phyloP scores from a whole-genome alignment of 2,888 invertebrate genomes.

The Tubiluchus corallicola region DNA sequence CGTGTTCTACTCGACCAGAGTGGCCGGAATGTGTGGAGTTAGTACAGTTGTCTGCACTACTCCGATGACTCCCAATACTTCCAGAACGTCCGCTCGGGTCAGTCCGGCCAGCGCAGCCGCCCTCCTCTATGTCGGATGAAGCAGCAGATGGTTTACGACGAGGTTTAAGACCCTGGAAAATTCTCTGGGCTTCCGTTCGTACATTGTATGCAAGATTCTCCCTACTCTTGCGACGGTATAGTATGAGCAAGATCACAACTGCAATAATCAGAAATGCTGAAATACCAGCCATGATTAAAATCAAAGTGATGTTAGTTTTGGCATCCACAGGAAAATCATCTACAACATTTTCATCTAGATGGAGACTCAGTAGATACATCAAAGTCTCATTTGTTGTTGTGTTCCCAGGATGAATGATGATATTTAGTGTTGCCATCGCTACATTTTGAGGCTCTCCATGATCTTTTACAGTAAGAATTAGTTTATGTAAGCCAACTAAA shows the following conservation, averaged over 20 bases:
- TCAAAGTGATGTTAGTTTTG: neutral
- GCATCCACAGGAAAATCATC: neutral
- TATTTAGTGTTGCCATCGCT: neutral
- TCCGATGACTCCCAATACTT: too few species aligned
- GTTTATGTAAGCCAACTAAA: neutral
- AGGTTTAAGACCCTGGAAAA: neutral
- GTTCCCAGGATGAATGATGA: neutral
- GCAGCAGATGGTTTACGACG: neutral
- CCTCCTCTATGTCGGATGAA: neutral
- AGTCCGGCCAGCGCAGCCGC: too few species aligned
- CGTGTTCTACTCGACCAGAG: too few species aligned
- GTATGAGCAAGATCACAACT: neutral
- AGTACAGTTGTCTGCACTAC: too few species aligned
- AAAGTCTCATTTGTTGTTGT: neutral
- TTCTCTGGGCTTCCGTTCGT: conserved; percentile 5
- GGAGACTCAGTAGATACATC: neutral
- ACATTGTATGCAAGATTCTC: conserved; percentile 8
- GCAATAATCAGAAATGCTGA: neutral
- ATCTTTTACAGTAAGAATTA: neutral
- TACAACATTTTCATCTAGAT: too few species aligned
- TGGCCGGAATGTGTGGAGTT: too few species aligned
- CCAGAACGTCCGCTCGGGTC: too few species aligned
- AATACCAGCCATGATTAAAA: neutral
- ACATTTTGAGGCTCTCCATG: neutral
- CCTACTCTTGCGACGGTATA: conserved; percentile 6